Evolutionary conservation across 2,113 vertebrate species (phyloP), one percentile per base, ranked within the genome.

Genomic region (Gulo gulo): DNA sequence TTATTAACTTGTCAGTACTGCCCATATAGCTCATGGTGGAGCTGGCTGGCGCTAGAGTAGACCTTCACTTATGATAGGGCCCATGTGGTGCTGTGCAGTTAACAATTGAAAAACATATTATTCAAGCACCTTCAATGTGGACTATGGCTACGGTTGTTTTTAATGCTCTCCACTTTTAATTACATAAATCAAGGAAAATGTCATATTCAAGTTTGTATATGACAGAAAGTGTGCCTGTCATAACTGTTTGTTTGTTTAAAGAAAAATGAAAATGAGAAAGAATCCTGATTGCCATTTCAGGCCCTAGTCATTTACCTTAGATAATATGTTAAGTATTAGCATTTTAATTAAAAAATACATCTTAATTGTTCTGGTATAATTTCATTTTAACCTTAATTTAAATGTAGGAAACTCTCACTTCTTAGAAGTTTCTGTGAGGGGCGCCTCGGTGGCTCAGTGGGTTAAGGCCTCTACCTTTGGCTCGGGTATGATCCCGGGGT

Each of bases 311-410:
- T 15, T 76, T 59, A 29, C 59, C 95, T 86, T 45, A 73, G 34
- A n/a, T n/a, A 50, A 63, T 21, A 82, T 7, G 13, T 34, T 61
- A 61, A 78, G 2, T 52, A 42, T 20, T 88, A 55, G 81, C 81
- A 67, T 45, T 78, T 3, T 24, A 74, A 55, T 11, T 91, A 21
- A 67, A 73, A 94, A 36, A 61, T 47, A 8, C 1, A 29, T 55
- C 93, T 57, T 36, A 61, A 63, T 65, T 47, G 18, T 36, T 45
- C 39, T 55, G 34, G 24, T 23, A 18, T 69, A 1, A 87, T 80
- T 87, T 97, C 10, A 82, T 55, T 73, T 81, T 73, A 74, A 42
- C 91, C 0, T 2, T 39, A 42, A 78, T 95, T 96, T 85, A 81
- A 88, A 63, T 3, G n/a, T 83, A 52, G 88, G 36, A 84, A 69